Conservation (phyloP, 2,797 vertebrate genomes). For the Halcyon badia region DNA sequence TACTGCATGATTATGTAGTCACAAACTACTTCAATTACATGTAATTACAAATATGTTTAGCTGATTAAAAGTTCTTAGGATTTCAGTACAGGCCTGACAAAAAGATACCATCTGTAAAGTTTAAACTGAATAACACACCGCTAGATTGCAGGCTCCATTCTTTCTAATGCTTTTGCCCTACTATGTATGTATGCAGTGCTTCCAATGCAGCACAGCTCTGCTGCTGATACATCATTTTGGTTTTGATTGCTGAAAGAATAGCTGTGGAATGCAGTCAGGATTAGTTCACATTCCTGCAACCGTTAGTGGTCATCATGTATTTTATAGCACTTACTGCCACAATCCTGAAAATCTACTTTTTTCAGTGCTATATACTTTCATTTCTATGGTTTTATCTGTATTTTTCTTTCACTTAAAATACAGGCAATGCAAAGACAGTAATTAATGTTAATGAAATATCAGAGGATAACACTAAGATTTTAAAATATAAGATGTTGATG, state of each 20-base stretch:
- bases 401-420: background rate
- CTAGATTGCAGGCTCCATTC: background rate
- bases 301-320: background rate
- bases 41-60: background rate
- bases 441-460: background rate
- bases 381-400: background rate
- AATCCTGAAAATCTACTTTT: rapidly evolving
- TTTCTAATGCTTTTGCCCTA: background rate
- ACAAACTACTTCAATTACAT: background rate
- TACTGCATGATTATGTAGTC: rapidly evolving
- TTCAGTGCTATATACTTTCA: background rate
- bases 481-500: background rate
- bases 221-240: constrained; percentile 40
- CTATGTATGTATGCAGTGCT: background rate
- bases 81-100: background rate
- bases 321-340: background rate
- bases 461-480: background rate
- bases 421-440: background rate
- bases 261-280: background rate
- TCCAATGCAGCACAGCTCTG: constrained; percentile 28
- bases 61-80: background rate
- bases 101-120: background rate
- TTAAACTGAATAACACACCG: background rate
- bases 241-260: constrained; percentile 52
- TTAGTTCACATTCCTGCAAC: background rate